Percentiles rank a stretch among this genome's conserved stretches.
These are phyloP conservation scores for Budorcas taxicolor DNA, from an alignment of 2,113 vertebrate species.

Conservation along the genomic window DNA sequence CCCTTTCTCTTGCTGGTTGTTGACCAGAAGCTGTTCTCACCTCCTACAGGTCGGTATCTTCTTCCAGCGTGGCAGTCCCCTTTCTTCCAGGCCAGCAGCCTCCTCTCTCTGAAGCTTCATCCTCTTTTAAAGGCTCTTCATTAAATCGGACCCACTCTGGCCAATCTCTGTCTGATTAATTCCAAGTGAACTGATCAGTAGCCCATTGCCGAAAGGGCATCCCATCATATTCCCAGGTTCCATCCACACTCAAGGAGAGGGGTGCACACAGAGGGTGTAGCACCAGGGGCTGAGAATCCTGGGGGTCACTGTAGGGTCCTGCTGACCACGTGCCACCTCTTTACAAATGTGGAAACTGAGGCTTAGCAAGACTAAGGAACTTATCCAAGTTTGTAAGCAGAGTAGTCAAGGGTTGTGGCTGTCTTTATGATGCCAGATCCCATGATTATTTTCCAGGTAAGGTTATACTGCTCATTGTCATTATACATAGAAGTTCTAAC, in stretches of 20 bases:
- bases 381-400: background rate
- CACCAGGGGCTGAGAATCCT: no score
- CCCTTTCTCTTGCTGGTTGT: no score
- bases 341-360: background rate
- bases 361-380: background rate
- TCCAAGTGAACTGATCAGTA: background rate
- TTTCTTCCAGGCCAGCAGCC: background rate
- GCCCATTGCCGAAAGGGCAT: background rate
- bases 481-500: background rate
- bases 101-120: background rate
- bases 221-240: no score
- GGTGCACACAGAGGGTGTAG: fast-evolving
- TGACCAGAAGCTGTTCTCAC: no score
- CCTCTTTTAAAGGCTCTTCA: background rate
- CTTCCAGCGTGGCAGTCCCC: no score
- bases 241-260: fast-evolving
- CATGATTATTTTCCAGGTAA: background rate
- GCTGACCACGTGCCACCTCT: background rate
- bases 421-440: background rate
- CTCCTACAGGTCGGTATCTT: no score
- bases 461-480: fast-evolving
- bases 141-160: background rate
- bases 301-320: background rate
- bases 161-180: background rate
- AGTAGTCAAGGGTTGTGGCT: fast-evolving